Conservation (phyloP, 2,797 vertebrate species). For the Eidolon dupreanum region DNA sequence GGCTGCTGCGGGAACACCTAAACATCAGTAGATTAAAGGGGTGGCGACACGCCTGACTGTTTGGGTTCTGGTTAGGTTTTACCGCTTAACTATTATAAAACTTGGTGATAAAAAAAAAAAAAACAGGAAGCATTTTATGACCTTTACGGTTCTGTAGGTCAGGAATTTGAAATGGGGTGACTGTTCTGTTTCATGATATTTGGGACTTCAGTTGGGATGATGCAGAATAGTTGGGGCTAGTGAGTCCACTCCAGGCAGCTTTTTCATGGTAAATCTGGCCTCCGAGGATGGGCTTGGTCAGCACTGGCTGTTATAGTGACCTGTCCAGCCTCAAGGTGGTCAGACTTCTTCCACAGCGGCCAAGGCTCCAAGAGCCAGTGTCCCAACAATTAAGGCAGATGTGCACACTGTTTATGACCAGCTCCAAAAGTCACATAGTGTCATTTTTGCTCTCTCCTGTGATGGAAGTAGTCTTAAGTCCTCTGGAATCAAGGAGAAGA, state of each 20-base stretch:
- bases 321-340: rapidly evolving
- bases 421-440: background rate
- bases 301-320: background rate
- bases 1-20: too few species aligned
- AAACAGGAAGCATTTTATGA: background rate
- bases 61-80: background rate
- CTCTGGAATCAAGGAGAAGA: background rate
- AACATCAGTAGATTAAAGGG: background rate
- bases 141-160: background rate
- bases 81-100: background rate
- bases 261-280: background rate
- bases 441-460: background rate
- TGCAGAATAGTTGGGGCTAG: background rate
- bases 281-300: background rate
- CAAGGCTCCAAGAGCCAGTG: background rate
- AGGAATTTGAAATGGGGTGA: background rate
- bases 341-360: background rate
- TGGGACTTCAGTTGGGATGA: background rate
- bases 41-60: background rate
- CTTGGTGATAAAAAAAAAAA: too few species aligned
- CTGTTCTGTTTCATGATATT: background rate
- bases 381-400: background rate
- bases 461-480: background rate
- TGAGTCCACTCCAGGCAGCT: background rate
- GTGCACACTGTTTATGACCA: too few species aligned